These are phyloP conservation scores for Pachyramphus minor DNA, from an alignment of 2,113 vertebrate genomes.

Conservation along the genomic window DNA sequence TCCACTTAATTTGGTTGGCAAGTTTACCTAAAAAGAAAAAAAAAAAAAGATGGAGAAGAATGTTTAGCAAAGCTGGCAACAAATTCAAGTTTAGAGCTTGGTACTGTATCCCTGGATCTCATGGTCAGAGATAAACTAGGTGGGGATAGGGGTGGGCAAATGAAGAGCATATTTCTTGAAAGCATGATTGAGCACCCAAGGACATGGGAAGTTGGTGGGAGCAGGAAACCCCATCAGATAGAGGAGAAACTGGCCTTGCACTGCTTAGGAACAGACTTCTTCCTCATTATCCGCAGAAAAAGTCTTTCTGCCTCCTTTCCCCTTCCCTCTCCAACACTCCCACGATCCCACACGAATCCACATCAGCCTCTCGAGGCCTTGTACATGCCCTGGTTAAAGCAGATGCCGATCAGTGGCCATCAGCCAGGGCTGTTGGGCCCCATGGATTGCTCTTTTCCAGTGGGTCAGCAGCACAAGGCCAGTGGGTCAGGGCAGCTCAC, in stretches of 20 bases:
- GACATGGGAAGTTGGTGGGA: neutral
- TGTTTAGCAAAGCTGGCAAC: neutral
- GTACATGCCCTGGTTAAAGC: accelerated
- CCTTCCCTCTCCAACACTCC: neutral
- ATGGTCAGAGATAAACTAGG: neutral
- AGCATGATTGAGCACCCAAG: neutral
- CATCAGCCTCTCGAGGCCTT: neutral
- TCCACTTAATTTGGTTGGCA: accelerated
- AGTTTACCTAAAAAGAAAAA: neutral
- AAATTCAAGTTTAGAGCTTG: neutral
- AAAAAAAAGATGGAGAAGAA: neutral
- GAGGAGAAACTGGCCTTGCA: neutral
- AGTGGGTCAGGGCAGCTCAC: neutral
- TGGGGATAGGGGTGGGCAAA: neutral
- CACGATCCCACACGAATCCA: neutral
- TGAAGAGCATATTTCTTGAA: accelerated
- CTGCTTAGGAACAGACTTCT: neutral
- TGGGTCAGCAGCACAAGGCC: accelerated
- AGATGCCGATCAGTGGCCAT: accelerated
- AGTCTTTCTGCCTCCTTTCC: neutral
- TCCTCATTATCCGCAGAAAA: neutral
- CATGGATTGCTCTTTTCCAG: neutral
- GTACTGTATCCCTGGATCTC: neutral
- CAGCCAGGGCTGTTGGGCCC: neutral
- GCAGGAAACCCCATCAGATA: neutral